phyloP scores from a whole-genome alignment of 1,140 invertebrate genomes.

The Chymomyza costata region DNA sequence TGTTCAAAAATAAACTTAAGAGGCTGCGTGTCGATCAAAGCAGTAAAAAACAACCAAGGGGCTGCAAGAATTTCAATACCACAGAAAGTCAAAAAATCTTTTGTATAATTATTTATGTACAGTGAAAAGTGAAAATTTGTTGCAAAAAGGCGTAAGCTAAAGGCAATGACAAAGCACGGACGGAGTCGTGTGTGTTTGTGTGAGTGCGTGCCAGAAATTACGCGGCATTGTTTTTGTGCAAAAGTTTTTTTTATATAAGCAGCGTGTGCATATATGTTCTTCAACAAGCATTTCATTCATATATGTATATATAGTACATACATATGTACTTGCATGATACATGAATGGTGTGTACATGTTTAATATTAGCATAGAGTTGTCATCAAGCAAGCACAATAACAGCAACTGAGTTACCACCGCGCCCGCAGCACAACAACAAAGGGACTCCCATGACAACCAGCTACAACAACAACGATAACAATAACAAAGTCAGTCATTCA shows the following conservation, averaged over 20 bases:
- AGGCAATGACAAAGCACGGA: no score
- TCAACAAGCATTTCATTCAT: no score
- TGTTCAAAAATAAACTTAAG: no score
- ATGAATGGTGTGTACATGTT: constrained; percentile 28
- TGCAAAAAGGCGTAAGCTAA: no score
- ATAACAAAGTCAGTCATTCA: constrained; percentile 11
- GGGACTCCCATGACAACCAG: constrained; percentile 59
- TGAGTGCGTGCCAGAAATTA: constrained; percentile 25
- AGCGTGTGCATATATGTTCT: constrained; percentile 28
- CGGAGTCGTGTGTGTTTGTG: constrained; percentile 28
- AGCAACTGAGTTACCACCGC: constrained; percentile 23
- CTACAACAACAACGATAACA: constrained; percentile 23
- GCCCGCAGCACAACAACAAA: no score
- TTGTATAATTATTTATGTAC: no score
- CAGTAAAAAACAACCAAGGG: no score
- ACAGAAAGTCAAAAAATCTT: no score
- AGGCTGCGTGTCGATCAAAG: no score
- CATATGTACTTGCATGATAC: constrained; percentile 41
- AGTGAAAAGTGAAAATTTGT: no score
- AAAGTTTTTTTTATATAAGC: constrained; percentile 50
- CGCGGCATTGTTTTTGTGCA: constrained; percentile 26
- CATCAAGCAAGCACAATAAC: constrained; percentile 14
- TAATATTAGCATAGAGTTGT: constrained; percentile 50
- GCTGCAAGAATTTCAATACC: no score
- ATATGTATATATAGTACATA: constrained; percentile 30